Conservation (phyloP, 2,113 vertebrate genomes). For the Colossoma macropomum region DNA sequence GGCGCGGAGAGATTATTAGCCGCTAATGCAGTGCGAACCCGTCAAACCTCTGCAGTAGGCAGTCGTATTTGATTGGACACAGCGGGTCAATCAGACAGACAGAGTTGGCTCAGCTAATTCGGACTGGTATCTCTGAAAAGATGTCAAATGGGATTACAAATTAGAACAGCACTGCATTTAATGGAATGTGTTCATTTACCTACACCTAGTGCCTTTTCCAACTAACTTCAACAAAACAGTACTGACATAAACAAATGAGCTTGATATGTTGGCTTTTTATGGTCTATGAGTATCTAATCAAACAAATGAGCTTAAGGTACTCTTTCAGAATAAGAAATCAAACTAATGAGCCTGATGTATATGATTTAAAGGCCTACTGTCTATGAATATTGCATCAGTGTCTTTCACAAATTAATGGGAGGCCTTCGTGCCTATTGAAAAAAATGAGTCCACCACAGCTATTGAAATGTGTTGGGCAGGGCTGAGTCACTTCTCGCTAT, state of each 20-base stretch:
- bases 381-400: not conserved
- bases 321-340: not conserved
- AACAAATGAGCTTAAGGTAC: not conserved
- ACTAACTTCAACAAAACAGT: not conserved
- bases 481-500: not conserved
- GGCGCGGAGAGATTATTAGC: constrained; percentile 17
- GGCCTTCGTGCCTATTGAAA: not conserved
- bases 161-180: not conserved
- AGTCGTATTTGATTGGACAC: not conserved
- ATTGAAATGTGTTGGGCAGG: constrained; percentile 31
- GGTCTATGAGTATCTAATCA: not conserved
- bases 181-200: not conserved
- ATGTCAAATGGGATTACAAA: not conserved
- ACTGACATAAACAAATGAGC: not conserved
- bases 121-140: not conserved
- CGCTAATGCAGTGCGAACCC: constrained; percentile 1
- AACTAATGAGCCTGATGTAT: not conserved
- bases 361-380: constrained; percentile 3
- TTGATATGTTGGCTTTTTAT: constrained; percentile 16
- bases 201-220: not conserved
- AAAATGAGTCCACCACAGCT: not conserved
- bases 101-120: not conserved
- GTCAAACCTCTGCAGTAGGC: not conserved
- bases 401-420: not conserved
- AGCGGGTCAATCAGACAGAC: not conserved